Conservation (phyloP, 2,888 invertebrate species). For the Eutolmus rufibarbis region DNA sequence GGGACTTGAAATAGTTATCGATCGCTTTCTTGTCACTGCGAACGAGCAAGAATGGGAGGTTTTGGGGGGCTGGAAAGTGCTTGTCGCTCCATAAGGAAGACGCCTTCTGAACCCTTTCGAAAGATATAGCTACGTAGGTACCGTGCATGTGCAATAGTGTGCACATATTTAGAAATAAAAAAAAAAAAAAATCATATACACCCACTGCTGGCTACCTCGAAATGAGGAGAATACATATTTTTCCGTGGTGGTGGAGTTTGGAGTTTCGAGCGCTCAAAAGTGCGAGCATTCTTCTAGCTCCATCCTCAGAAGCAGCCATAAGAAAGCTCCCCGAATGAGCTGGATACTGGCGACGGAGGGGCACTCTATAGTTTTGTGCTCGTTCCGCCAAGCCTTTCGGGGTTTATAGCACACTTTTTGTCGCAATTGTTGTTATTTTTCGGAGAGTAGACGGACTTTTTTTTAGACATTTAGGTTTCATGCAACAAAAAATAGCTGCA, state of each 20-base stretch:
- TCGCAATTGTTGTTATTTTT: not conserved
- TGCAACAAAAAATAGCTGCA: not conserved
- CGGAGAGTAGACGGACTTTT: not conserved
- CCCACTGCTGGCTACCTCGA: not conserved
- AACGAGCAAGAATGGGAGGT: not conserved
- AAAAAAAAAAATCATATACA: not conserved
- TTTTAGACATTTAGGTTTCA: not conserved
- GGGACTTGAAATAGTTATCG: conserved; percentile 31
- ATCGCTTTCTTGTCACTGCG: conserved; percentile 39
- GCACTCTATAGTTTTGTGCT: not conserved
- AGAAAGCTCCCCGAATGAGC: not conserved
- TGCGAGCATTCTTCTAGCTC: not conserved
- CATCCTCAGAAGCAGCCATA: not conserved
- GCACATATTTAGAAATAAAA: conserved; percentile 6
- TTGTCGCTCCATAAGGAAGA: conserved; percentile 17
- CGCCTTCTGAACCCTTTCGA: not conserved
- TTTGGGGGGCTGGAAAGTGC: not conserved
- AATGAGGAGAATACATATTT: not conserved
- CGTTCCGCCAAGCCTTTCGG: not conserved
- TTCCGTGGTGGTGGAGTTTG: not conserved
- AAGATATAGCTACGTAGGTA: not conserved
- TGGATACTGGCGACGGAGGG: not conserved
- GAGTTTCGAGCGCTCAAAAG: not conserved
- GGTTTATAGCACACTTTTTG: conserved; percentile 8
- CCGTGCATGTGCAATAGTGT: conserved; percentile 8